Evolutionary conservation across 2,797 vertebrate species (phyloP).

Genomic region (Poliocrania exsul): DNA sequence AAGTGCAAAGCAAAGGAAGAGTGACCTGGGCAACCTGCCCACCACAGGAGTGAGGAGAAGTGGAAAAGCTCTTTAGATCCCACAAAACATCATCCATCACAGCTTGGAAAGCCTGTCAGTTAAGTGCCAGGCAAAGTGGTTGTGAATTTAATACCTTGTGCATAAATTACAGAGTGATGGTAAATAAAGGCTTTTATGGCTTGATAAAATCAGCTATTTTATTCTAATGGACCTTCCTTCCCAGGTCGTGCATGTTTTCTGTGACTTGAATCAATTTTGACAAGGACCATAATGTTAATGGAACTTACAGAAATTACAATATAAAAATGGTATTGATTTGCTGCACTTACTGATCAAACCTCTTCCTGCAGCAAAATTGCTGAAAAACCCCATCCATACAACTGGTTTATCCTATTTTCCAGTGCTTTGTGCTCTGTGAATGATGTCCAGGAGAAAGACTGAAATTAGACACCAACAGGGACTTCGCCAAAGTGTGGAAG

Average conservation of each 20-base stretch:
- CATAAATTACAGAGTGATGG: background rate
- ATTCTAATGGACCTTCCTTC: background rate
- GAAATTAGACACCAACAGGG: fast-evolving
- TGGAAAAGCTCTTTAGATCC: background rate
- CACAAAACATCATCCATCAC: background rate
- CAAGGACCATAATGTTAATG: background rate
- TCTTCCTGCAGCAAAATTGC: background rate
- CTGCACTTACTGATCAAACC: background rate
- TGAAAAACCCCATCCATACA: background rate
- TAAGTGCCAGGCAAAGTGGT: background rate
- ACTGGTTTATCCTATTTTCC: background rate
- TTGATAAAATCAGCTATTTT: background rate
- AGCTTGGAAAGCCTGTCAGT: background rate
- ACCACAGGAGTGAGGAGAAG: background rate
- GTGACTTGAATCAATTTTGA: background rate
- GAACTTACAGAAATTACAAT: fast-evolving
- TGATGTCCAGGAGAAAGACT: background rate
- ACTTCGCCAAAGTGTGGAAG: fast-evolving
- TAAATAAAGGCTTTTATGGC: background rate
- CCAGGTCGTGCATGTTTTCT: background rate
- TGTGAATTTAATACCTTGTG: background rate
- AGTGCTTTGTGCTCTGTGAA: background rate
- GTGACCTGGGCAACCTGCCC: background rate
- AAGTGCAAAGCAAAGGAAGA: background rate
- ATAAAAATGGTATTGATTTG: fast-evolving